A percentile compares a stretch with the other conserved stretches of the same genome.
Conservation (phyloP, 2,797 vertebrate species). For the Distichodus sexfasciatus region DNA sequence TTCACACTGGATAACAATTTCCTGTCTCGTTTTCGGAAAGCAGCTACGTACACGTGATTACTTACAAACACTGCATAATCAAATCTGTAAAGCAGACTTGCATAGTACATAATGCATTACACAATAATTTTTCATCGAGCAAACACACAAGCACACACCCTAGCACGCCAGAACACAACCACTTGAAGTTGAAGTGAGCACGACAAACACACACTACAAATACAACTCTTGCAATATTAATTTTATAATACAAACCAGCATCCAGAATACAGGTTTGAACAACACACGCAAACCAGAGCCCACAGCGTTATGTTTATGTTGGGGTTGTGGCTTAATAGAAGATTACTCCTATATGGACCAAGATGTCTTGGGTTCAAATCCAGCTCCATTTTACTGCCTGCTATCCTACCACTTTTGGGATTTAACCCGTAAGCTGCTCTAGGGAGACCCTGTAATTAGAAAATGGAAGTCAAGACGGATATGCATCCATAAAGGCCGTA, state of each 20-base stretch:
- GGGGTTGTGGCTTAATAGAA: no score
- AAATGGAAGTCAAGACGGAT: no score
- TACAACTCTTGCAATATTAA: background rate
- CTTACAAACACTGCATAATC: background rate
- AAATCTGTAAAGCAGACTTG: background rate
- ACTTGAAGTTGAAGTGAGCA: background rate
- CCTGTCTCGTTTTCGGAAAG: constrained; percentile 2
- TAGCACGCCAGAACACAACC: background rate
- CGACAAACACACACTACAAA: constrained; percentile 5
- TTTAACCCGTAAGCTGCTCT: no score
- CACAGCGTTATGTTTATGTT: no score
- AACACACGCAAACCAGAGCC: constrained; percentile 1
- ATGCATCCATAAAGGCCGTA: no score
- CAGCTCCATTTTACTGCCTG: no score
- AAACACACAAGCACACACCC: constrained; percentile 26
- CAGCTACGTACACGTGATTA: constrained; percentile 1
- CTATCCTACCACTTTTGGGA: no score
- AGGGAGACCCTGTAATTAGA: no score
- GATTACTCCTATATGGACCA: no score
- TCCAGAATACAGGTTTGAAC: background rate
- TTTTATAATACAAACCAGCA: constrained; percentile 4
- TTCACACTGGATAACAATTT: constrained; percentile 10
- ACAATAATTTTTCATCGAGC: constrained; percentile 33
- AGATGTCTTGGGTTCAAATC: no score
- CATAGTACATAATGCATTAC: constrained; percentile 22